A percentile compares a stretch with the other conserved stretches of the same genome.
Evolutionary conservation across 2,113 vertebrate genomes (phyloP).

Genomic region (Ptyas mucosa): DNA sequence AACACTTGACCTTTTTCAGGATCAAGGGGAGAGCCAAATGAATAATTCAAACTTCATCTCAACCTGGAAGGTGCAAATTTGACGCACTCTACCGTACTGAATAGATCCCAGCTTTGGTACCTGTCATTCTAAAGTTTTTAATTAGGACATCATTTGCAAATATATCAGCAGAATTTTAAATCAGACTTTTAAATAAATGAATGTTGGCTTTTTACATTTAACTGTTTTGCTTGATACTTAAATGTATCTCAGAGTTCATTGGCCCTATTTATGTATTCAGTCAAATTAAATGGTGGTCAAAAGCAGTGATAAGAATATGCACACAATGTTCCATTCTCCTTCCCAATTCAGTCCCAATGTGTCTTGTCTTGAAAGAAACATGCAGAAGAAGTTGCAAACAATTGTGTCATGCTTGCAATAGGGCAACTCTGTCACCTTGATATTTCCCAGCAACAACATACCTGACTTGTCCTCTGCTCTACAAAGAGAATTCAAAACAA

Average conservation of each 20-base stretch:
- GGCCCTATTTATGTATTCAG: not conserved
- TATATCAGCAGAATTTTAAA: not conserved
- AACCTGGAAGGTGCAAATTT: not conserved
- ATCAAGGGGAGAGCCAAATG: not conserved
- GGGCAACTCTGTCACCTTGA: not conserved
- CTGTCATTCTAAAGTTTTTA: not conserved
- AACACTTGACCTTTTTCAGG: constrained; percentile 12
- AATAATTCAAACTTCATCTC: not conserved
- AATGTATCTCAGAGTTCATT: not conserved
- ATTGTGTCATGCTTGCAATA: not conserved
- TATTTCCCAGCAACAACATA: not conserved
- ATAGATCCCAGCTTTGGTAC: not conserved
- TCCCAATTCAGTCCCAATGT: not conserved
- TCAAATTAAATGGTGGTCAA: not conserved
- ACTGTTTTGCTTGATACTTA: not conserved
- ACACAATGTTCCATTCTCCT: not conserved
- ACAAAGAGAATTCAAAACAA: not conserved
- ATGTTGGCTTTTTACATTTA: not conserved
- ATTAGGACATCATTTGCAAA: not conserved
- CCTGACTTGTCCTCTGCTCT: not conserved
- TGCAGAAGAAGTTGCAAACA: not conserved
- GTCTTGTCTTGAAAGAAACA: not conserved
- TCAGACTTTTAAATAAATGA: not conserved
- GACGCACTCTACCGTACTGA: not conserved
- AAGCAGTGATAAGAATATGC: not conserved